Evolutionary conservation across 2,888 invertebrate genomes (phyloP).

Genomic region (Agonum fuliginosum): DNA sequence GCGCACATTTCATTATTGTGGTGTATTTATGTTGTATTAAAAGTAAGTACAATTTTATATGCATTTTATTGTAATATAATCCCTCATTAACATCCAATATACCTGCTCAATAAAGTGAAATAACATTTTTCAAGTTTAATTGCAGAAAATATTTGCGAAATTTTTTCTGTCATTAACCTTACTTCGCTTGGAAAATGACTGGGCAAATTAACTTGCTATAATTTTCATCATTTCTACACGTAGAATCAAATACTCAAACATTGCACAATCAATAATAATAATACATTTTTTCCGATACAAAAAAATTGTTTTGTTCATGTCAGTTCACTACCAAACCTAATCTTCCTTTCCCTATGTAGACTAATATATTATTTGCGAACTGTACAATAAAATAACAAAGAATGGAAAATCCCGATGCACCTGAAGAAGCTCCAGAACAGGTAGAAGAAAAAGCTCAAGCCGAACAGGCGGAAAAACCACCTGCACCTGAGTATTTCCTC

Average conservation of each 20-base stretch:
- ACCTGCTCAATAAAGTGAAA: neutral
- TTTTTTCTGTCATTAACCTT: conserved; percentile 39
- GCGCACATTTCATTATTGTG: conserved; percentile 58
- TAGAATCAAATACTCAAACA: neutral
- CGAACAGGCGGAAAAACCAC: neutral
- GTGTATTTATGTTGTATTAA: conserved; percentile 59
- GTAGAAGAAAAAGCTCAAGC: neutral
- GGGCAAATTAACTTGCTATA: conserved; percentile 32
- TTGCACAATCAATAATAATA: neutral
- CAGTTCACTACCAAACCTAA: neutral
- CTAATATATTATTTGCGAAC: neutral
- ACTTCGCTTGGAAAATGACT: conserved; percentile 45
- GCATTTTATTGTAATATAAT: conserved; percentile 5
- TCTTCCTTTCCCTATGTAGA: neutral
- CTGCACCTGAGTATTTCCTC: neutral
- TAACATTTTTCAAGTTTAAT: neutral
- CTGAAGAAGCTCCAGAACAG: neutral
- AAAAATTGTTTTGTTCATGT: conserved; percentile 24
- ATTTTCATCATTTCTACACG: neutral
- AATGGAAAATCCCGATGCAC: neutral
- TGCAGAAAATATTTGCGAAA: neutral
- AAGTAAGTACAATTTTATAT: conserved; percentile 52
- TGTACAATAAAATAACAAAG: neutral
- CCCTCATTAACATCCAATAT: neutral
- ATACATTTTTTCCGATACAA: conserved; percentile 17